Conservation (phyloP, 2,113 vertebrate species). For the Cyphomyrus plagiostoma region DNA sequence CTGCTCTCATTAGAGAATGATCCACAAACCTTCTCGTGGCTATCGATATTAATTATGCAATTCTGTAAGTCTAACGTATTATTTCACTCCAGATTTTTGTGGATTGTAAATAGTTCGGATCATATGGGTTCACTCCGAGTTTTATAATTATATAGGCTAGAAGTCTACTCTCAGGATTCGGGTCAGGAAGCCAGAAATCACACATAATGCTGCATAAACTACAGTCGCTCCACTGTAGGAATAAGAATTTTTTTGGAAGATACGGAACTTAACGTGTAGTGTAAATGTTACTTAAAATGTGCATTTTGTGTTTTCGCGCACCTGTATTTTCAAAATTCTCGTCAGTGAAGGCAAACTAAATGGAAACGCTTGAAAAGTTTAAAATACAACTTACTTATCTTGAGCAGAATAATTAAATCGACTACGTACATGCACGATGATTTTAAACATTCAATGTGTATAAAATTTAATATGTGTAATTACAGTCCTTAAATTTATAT, state of each 20-base stretch:
- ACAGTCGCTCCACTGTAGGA: neutral
- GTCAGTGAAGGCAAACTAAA: neutral
- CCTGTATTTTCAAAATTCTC: neutral
- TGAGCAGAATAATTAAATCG: neutral
- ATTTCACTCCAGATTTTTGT: neutral
- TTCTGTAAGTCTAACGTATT: constrained; percentile 15
- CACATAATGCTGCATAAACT: neutral
- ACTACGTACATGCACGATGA: neutral
- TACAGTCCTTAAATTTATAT: neutral
- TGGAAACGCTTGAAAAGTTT: neutral
- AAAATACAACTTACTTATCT: neutral
- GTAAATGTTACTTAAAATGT: neutral
- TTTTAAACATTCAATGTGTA: neutral
- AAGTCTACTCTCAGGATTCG: neutral
- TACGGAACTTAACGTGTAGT: neutral
- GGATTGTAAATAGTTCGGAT: constrained; percentile 1
- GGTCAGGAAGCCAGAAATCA: neutral
- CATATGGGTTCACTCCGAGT: constrained; percentile 14
- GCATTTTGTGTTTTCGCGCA: neutral
- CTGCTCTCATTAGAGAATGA: neutral
- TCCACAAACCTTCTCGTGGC: neutral
- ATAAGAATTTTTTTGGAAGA: neutral
- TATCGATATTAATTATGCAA: constrained; percentile 21
- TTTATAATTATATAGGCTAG: constrained; percentile 4
- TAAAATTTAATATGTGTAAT: neutral